These are phyloP conservation scores for Drosophila pseudotalamancana DNA, from an alignment of 2,888 invertebrate genomes.

Conservation along the genomic window DNA sequence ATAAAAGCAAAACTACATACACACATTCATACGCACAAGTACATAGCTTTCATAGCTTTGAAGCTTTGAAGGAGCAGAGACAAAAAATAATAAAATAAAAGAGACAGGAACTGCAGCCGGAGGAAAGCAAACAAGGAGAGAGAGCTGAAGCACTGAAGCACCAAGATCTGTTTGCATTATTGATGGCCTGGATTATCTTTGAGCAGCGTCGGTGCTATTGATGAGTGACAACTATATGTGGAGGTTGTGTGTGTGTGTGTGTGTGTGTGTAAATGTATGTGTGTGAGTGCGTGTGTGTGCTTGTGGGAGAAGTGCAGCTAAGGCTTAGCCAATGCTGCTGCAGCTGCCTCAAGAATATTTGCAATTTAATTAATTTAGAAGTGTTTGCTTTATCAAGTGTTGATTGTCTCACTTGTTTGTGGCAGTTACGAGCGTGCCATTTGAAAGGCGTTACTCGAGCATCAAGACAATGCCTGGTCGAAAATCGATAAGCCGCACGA, in stretches of 20 bases:
- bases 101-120: conserved; percentile 31
- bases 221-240: conserved; percentile 58
- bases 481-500: conserved; percentile 75
- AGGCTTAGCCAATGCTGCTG: conserved; percentile 37
- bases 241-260: conserved; percentile 4
- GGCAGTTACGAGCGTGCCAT: conserved; percentile 70
- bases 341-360: conserved; percentile 72
- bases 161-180: conserved; percentile 74
- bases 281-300: not conserved
- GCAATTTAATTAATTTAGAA: conserved; percentile 81
- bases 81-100: conserved; percentile 3
- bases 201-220: conserved; percentile 53
- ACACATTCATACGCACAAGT: conserved; percentile 1
- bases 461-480: conserved; percentile 53
- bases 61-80: not conserved
- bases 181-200: conserved; percentile 76
- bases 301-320: conserved; percentile 25
- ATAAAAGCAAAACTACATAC: conserved; percentile 39
- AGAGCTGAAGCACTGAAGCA: conserved; percentile 36
- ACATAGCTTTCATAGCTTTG: too few relatives aligned
- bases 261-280: conserved; percentile 17
- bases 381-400: conserved; percentile 81
- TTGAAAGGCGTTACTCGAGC: conserved; percentile 49
- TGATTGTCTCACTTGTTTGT: conserved; percentile 78
- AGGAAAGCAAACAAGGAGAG: conserved; percentile 46